phyloP scores from a whole-genome alignment of 2,888 invertebrate species.

The Crossocerus cetratus region DNA sequence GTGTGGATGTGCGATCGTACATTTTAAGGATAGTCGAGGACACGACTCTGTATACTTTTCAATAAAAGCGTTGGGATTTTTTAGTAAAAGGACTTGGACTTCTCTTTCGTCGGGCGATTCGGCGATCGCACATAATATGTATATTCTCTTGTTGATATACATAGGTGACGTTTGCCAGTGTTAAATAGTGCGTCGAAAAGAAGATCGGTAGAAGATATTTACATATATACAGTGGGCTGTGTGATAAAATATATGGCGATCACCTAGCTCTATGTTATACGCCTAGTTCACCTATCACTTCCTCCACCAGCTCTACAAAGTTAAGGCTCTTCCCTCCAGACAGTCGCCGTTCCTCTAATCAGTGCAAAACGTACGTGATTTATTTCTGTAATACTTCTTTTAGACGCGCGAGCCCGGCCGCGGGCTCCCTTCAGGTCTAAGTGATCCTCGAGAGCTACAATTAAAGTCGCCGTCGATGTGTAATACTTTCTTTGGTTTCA shows the following conservation, averaged over 20 bases:
- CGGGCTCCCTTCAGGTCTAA: neutral
- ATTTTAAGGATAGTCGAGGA: neutral
- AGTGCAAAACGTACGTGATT: constrained; percentile 38
- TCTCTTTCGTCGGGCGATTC: too few species aligned
- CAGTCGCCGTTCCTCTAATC: constrained; percentile 31
- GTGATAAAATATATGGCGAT: constrained; percentile 72
- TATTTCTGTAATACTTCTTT: constrained; percentile 21
- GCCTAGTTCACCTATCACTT: too few species aligned
- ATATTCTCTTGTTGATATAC: neutral
- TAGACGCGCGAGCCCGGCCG: neutral
- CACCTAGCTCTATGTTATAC: constrained; percentile 59
- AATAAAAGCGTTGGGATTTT: constrained; percentile 19
- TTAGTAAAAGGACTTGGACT: neutral
- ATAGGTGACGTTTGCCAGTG: constrained; percentile 19
- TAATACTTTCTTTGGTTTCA: constrained; percentile 42
- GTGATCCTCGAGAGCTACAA: constrained; percentile 14
- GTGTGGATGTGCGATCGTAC: neutral
- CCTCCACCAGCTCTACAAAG: constrained; percentile 32
- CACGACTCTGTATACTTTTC: constrained; percentile 17
- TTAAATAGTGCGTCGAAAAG: constrained; percentile 13
- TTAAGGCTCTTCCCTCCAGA: constrained; percentile 43
- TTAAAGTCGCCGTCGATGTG: constrained; percentile 17
- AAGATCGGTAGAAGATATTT: constrained; percentile 47
- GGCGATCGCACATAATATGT: too few species aligned
- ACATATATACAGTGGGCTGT: constrained; percentile 68